Evolutionary conservation across 2,888 invertebrate genomes (phyloP).

Genomic region (Proisotoma minuta): DNA sequence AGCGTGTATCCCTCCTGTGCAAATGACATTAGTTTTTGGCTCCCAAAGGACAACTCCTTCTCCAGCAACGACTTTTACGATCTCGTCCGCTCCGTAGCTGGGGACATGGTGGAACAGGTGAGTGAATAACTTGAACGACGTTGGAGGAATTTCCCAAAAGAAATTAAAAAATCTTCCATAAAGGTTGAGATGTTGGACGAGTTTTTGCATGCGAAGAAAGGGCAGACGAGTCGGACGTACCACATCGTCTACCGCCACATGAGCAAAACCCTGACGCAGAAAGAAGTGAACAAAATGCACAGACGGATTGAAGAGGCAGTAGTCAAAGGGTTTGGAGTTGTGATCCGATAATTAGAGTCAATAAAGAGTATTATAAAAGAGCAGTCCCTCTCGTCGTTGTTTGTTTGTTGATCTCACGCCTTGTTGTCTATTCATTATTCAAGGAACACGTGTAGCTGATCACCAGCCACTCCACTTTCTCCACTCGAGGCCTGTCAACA

Average conservation of each 20-base stretch:
- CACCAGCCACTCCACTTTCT: slow-evolving; percentile 10
- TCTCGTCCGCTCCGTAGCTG: slow-evolving; percentile 78
- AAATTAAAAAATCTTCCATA: background rate
- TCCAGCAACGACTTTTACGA: slow-evolving; percentile 87
- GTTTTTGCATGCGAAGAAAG: slow-evolving; percentile 77
- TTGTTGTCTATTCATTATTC: slow-evolving; percentile 28
- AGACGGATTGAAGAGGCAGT: slow-evolving; percentile 64
- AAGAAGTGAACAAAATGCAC: slow-evolving; percentile 83
- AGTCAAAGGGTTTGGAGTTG: slow-evolving; percentile 53
- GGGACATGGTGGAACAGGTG: slow-evolving; percentile 90
- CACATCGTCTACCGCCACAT: slow-evolving; percentile 87
- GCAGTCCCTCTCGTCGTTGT: background rate
- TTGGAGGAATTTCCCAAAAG: background rate
- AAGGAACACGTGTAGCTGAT: slow-evolving; percentile 31
- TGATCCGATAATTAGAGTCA: slow-evolving; percentile 50
- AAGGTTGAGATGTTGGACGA: slow-evolving; percentile 79
- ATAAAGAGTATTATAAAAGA: slow-evolving; percentile 21
- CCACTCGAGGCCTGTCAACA: background rate
- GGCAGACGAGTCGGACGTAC: slow-evolving; percentile 80
- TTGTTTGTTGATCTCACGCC: slow-evolving; percentile 8
- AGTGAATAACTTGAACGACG: slow-evolving; percentile 5
- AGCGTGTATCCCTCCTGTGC: slow-evolving; percentile 80
- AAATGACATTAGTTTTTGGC: slow-evolving; percentile 96
- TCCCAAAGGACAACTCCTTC: slow-evolving; percentile 66
- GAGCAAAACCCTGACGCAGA: slow-evolving; percentile 79